Percentiles rank a stretch among this genome's conserved stretches.
These are phyloP conservation scores for Sitta carolinensis DNA, from an alignment of 2,797 vertebrate species.

Conservation along the genomic window DNA sequence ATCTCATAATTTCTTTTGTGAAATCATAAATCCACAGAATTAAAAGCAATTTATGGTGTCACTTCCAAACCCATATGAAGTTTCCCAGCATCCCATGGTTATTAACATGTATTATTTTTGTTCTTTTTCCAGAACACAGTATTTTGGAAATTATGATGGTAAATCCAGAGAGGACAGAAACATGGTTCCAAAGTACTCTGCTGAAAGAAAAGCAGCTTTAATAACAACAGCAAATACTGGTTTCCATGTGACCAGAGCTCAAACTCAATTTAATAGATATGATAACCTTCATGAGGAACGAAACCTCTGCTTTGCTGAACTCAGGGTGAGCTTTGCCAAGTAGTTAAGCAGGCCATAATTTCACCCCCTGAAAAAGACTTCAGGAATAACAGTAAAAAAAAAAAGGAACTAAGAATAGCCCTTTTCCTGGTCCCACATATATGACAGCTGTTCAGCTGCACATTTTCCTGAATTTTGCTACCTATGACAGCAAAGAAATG, in stretches of 20 bases:
- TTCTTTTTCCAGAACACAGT: constrained; percentile 11
- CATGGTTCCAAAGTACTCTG: neutral
- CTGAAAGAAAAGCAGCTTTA: constrained; percentile 19
- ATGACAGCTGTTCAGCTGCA: neutral
- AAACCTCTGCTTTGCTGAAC: neutral
- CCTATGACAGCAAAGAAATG: constrained; percentile 11
- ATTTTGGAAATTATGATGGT: neutral
- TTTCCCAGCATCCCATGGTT: neutral
- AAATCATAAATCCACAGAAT: constrained; percentile 17
- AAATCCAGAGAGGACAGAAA: constrained; percentile 27
- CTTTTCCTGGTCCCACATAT: neutral
- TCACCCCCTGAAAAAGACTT: neutral
- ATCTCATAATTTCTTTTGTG: neutral
- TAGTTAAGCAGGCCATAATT: neutral
- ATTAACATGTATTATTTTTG: constrained; percentile 42
- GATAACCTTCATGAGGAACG: neutral
- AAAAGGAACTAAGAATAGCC: neutral
- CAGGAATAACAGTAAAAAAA: neutral
- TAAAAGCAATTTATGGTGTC: constrained; percentile 12
- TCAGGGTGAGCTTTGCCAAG: neutral
- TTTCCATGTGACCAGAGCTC: neutral
- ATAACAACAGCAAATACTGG: neutral
- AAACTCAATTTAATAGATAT: neutral
- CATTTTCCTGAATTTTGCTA: neutral
- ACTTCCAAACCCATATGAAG: neutral